Percentiles rank a stretch among this genome's conserved stretches.
Evolutionary conservation across 2,797 vertebrate species (phyloP).

Genomic region (Silurus lanzhouensis): DNA sequence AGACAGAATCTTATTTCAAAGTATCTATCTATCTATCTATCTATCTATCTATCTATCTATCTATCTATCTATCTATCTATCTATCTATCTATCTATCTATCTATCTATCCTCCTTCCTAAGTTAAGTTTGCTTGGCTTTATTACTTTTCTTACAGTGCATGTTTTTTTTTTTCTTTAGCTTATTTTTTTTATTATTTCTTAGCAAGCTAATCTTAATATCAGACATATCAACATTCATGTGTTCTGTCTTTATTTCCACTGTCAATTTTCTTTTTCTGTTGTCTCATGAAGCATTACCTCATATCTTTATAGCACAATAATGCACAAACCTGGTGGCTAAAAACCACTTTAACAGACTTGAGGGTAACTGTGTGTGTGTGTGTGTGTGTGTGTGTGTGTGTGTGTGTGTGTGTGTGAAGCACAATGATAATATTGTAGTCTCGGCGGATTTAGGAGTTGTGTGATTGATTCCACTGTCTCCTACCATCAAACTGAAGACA

Average conservation of each 20-base stretch:
- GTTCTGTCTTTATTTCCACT: neutral
- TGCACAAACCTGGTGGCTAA: neutral
- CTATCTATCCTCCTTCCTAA: neutral
- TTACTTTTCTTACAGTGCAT: neutral
- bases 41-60: neutral
- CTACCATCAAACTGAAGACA: neutral
- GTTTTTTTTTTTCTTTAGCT: no score
- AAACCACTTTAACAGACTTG: neutral
- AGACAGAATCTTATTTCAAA: neutral
- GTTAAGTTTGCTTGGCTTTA: neutral
- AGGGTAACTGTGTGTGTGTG: neutral
- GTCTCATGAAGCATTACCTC: neutral
- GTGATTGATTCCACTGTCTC: slow-evolving; percentile 31
- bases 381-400: no score
- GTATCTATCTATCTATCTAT: neutral
- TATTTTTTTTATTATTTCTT: neutral
- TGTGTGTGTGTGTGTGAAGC: slow-evolving; percentile 13
- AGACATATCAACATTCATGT: neutral
- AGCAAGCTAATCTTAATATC: neutral
- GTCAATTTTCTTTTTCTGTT: neutral
- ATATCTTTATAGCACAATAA: neutral
- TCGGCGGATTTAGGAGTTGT: neutral
- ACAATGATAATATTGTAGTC: slow-evolving; percentile 8
- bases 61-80: neutral
- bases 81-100: neutral